A percentile compares a stretch with the other conserved stretches of the same genome.
phyloP scores from a whole-genome alignment of 2,797 vertebrate genomes.

The Rhabdomys pumilio region DNA sequence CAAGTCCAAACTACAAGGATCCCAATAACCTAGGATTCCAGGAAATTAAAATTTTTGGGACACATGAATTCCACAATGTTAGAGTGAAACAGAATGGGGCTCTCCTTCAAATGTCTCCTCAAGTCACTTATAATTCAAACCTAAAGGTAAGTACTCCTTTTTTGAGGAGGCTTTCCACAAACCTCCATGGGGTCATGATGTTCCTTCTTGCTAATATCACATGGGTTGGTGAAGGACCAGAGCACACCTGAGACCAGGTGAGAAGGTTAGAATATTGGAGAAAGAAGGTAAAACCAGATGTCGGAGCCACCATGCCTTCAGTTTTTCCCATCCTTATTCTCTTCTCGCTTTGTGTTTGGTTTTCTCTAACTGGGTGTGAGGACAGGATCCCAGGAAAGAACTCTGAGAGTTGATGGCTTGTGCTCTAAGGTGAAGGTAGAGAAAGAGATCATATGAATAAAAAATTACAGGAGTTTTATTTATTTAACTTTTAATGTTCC shows the following conservation, averaged over 20 bases:
- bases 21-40: conserved; percentile 92
- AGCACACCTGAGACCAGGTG: accelerated
- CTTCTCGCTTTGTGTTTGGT: neutral
- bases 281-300: neutral
- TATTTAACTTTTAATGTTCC: neutral
- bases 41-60: conserved; percentile 91
- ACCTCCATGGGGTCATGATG: neutral
- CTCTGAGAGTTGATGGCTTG: neutral
- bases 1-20: conserved; percentile 88
- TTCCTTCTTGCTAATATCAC: neutral
- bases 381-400: neutral
- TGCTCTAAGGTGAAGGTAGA: neutral
- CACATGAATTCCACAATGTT: neutral
- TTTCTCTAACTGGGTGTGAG: neutral
- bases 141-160: conserved; percentile 88
- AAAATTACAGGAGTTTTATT: neutral
- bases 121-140: conserved; percentile 84
- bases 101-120: conserved; percentile 54
- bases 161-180: neutral
- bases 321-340: neutral
- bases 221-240: neutral
- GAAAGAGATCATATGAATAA: too few species aligned
- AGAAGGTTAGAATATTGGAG: neutral
- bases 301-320: neutral
- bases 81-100: conserved; percentile 77